Percentiles rank a stretch among this genome's conserved stretches.
phyloP scores from a whole-genome alignment of 2,113 vertebrate genomes.

The Megaceryle torquata region DNA sequence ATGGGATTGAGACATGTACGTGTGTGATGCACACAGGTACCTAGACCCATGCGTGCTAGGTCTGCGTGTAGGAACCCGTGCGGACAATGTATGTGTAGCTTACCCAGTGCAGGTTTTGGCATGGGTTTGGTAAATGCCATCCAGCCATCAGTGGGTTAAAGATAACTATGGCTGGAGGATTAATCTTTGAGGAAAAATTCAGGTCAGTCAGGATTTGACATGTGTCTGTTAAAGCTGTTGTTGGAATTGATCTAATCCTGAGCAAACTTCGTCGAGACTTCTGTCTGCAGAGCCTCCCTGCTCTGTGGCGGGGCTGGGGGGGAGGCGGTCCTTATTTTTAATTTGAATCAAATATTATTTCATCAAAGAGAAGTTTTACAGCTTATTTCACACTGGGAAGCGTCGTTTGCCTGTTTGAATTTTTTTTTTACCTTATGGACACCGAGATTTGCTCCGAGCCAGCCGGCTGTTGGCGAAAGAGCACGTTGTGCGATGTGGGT shows the following conservation, averaged over 20 bases:
- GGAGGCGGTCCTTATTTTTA: not conserved
- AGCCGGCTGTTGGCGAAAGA: rapidly evolving
- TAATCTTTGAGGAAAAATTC: slow-evolving; percentile 15
- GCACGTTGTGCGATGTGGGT: rapidly evolving
- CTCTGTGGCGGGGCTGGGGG: rapidly evolving
- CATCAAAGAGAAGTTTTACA: not conserved
- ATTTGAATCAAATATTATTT: not conserved
- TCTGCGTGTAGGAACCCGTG: rapidly evolving
- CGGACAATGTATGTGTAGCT: rapidly evolving
- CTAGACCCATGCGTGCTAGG: rapidly evolving
- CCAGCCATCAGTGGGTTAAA: not conserved
- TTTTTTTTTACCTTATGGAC: not conserved
- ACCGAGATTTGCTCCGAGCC: too few species aligned
- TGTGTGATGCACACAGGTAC: not conserved
- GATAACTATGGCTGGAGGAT: not conserved
- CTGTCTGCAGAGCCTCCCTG: not conserved
- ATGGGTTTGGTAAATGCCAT: rapidly evolving
- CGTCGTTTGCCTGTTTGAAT: rapidly evolving
- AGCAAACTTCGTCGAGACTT: not conserved
- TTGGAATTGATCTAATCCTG: slow-evolving; percentile 9
- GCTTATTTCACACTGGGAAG: not conserved
- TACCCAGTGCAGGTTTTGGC: not conserved
- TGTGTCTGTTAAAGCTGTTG: slow-evolving; percentile 22
- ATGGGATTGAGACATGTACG: rapidly evolving
- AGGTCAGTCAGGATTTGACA: slow-evolving; percentile 39